These are phyloP conservation scores for Unio pictorum DNA, from an alignment of 2,888 invertebrate genomes.

Conservation along the genomic window DNA sequence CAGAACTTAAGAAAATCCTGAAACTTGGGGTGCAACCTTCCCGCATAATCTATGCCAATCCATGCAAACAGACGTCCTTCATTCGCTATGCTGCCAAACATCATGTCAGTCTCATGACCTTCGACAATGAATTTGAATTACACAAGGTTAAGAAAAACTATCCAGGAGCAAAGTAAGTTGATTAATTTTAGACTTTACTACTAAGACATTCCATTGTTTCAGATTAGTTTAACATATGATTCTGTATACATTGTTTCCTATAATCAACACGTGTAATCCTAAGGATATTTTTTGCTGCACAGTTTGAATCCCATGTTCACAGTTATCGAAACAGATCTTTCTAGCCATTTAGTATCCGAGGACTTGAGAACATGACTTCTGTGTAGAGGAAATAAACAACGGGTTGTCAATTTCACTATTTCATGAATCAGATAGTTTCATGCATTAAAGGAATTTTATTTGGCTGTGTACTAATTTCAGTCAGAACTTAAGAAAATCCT, in stretches of 20 bases:
- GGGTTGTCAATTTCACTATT: too few relatives aligned
- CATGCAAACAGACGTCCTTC: conserved; percentile 93
- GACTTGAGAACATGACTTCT: too few relatives aligned
- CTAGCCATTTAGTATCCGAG: too few relatives aligned
- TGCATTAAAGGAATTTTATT: too few relatives aligned
- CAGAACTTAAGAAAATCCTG: conserved; percentile 88
- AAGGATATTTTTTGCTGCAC: too few relatives aligned
- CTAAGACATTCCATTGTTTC: background rate
- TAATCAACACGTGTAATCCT: too few relatives aligned
- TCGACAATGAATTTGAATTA: conserved; percentile 94
- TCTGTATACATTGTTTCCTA: too few relatives aligned
- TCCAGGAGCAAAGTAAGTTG: conserved; percentile 84
- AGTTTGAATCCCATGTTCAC: too few relatives aligned
- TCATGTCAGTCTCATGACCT: conserved; percentile 89
- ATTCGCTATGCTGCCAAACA: conserved; percentile 85
- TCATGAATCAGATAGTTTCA: too few relatives aligned
- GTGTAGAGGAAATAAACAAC: too few relatives aligned
- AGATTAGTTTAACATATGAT: too few relatives aligned
- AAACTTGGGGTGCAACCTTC: conserved; percentile 82
- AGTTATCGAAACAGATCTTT: too few relatives aligned
- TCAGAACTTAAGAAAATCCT: conserved; percentile 88
- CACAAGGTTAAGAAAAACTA: conserved; percentile 88
- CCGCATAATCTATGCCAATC: conserved; percentile 96
- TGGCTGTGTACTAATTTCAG: conserved; percentile 64
- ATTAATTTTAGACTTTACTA: background rate